Conservation (phyloP, 2,113 vertebrate species). For the Eclectus roratus region DNA sequence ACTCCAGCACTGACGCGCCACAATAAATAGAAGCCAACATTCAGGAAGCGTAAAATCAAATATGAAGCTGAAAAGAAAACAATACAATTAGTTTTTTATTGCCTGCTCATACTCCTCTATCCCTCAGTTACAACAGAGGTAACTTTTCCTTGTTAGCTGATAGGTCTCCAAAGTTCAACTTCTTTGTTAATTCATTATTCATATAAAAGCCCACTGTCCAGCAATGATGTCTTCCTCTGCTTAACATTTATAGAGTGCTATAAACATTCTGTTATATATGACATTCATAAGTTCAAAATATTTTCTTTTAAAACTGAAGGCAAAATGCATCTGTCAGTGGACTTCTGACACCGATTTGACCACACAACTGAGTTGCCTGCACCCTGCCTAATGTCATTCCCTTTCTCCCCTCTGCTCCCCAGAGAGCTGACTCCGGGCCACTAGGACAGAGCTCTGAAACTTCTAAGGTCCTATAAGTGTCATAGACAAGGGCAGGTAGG, state of each 20-base stretch:
- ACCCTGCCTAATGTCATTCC: fast-evolving
- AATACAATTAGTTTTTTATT: constrained; percentile 23
- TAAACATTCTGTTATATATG: not conserved
- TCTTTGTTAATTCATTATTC: not conserved
- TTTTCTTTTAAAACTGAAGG: not conserved
- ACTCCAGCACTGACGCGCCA: not conserved
- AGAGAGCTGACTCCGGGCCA: not conserved
- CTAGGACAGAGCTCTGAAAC: not conserved
- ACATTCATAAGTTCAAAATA: not conserved
- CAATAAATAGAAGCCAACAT: not conserved
- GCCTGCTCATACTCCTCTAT: not conserved
- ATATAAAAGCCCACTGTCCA: not conserved
- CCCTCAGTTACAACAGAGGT: not conserved
- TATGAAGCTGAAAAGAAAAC: not conserved
- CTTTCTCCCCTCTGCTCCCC: not conserved
- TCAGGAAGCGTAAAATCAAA: constrained; percentile 3
- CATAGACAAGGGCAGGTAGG: not conserved
- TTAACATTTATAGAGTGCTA: constrained; percentile 21
- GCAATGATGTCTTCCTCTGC: not conserved
- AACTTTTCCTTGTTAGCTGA: not conserved
- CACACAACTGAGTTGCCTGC: not conserved
- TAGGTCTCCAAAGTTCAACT: not conserved
- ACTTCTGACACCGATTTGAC: not conserved
- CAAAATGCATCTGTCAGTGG: not conserved
- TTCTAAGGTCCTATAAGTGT: not conserved